Evolutionary conservation across 2,888 invertebrate species (phyloP).

Genomic region (Pantelozetes paolii): DNA sequence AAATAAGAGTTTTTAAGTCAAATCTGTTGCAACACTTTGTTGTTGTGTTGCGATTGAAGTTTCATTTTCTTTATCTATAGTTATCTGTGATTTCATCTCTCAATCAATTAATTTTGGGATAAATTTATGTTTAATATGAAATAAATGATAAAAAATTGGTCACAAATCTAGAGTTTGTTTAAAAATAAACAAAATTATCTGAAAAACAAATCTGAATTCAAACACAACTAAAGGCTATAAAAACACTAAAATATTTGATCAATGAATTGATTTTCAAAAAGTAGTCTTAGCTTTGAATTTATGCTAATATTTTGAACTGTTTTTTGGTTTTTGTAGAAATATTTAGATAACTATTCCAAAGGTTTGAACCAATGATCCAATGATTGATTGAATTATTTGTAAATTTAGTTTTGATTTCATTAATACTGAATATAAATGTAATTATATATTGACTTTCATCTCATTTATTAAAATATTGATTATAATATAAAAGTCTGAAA

Average conservation of each 20-base stretch:
- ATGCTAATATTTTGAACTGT: no score
- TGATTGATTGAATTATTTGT: neutral
- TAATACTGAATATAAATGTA: neutral
- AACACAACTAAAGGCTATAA: neutral
- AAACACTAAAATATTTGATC: neutral
- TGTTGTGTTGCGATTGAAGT: neutral
- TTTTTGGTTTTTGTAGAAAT: no score
- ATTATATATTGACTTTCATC: neutral
- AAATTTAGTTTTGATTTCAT: neutral
- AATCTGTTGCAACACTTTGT: neutral
- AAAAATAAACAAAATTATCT: neutral
- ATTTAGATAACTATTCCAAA: no score
- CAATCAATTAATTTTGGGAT: neutral
- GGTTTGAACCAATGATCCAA: no score
- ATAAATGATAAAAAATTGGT: neutral
- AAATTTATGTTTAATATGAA: neutral
- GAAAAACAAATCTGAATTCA: neutral
- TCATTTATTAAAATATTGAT: neutral
- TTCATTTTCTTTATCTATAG: neutral
- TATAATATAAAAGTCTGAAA: neutral
- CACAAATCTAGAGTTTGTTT: neutral
- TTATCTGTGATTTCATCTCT: slow-evolving; percentile 12
- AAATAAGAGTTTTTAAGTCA: slow-evolving; percentile 16
- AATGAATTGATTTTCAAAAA: neutral
- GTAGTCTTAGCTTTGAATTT: neutral